Evolutionary conservation across 2,888 invertebrate genomes (phyloP), one percentile per base, ranked within the genome.

Genomic region (Rapana venosa): DNA sequence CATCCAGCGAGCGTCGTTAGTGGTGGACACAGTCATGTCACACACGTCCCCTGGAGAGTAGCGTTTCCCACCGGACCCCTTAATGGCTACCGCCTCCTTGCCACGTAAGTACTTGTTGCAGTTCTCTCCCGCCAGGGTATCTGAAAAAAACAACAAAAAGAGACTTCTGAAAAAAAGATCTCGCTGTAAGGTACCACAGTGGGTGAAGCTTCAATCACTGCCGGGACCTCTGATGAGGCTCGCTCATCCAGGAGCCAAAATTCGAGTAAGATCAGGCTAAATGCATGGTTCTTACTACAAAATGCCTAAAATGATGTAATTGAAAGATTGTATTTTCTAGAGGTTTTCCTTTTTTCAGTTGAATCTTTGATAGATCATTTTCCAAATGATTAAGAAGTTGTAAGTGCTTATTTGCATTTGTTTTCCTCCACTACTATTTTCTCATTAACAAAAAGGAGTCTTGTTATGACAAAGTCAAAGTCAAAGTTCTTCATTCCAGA

Each of bases 11-110:
- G 84, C 85, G 11, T 74, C 56, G 84, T 86, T 70, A 22, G 89
- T 70, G 1, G 90, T 56, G 13, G 90, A 70, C 88, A 90, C 56
- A 0, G 91, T 91, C 81, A 91, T 86, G 58, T 91, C 91, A 87
- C 91, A 91, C 13, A 91, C 81, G 13, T 85, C 85, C 15, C 36
- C 2, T 0, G 88, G 66, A 6, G 88, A 30, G 61, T 20, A 66
- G 26, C 81, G 30, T 13, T 70, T 47, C 13, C 74, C 85, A 20
- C 88, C 88, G 6, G 83, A 47, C 22, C 88, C 88, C 85, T 74
- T 84, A n/a, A 89, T 84, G 36, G 58, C 85, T 22, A 89, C 61
- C 30, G 84, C 85, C 36, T 89, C 88, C 47, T 89, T 89, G 88
- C 66, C 36, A 6, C 84, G 70, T 11, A 89, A 74, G 84, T 85